These are phyloP conservation scores for Cheirogaleus medius DNA, from an alignment of 2,113 vertebrate genomes.

Conservation along the genomic window DNA sequence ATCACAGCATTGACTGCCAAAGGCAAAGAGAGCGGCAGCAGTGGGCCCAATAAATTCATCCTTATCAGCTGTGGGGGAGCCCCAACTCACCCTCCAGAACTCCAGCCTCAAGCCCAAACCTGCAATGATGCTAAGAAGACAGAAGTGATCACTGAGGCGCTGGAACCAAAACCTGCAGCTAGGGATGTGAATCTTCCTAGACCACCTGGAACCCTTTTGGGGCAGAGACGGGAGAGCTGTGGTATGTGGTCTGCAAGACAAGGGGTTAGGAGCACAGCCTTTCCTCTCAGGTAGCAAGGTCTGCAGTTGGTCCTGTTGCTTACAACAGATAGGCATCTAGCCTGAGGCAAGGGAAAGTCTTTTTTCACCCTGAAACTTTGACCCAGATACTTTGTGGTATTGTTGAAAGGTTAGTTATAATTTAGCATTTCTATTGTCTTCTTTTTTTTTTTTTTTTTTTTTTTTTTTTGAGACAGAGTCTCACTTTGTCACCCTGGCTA, in stretches of 20 bases:
- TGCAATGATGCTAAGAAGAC: slow-evolving; percentile 27
- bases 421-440: background rate
- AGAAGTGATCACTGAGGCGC: slow-evolving; percentile 27
- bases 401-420: background rate
- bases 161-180: slow-evolving; percentile 51
- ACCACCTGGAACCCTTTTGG: background rate
- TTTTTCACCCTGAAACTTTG: background rate
- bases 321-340: background rate
- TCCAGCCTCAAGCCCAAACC: slow-evolving; percentile 34
- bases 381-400: background rate
- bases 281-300: background rate
- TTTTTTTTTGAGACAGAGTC: no score
- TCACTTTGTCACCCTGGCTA: no score
- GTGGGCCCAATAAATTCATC: slow-evolving; percentile 95
- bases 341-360: background rate
- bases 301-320: background rate
- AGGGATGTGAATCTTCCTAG: background rate
- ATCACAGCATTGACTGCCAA: slow-evolving; percentile 92
- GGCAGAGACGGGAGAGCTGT: slow-evolving; percentile 44
- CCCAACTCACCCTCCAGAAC: background rate
- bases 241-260: slow-evolving; percentile 31
- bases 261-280: background rate
- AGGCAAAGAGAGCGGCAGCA: slow-evolving; percentile 91
- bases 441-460: background rate
- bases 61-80: slow-evolving; percentile 88